Base-by-base conservation (phyloP, 2,888 invertebrate species). In the Chymomyza procnemis region DNA sequence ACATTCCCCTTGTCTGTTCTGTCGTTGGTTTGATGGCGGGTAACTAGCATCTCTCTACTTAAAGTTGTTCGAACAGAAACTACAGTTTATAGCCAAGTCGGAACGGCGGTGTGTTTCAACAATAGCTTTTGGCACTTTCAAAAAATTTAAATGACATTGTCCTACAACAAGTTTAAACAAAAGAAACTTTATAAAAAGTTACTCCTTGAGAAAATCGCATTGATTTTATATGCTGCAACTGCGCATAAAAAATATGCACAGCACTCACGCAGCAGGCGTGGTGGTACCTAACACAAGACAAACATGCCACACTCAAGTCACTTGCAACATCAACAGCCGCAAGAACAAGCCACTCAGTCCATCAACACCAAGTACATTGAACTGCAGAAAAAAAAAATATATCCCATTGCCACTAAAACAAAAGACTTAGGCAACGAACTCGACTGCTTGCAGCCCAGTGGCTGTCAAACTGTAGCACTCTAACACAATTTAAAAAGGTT, bases 391-490 rank as follows among this genome's bases (percentile, higher is more conserved):
- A 63, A 61, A 76, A 71, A 72, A 73, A 75, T 70, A 6, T 26
- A 26, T 74, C 66, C n/a, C n/a, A n/a, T n/a, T 66, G 64, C 68
- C 70, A 68, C 71, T 47, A 22, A 62, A 74, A 62, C 73, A 60
- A 76, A 86, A 71, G 73, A 86, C 76, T 86, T 79, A 76, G 71
- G 78, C 87, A 76, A 79, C 85, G 60, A 85, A 85, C 85, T 78
- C 61, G 79, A 75, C 71, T 62, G 67, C 52, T 71, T 62, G 67
- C 52, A 50, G 19, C 59, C 4, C 61, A 26, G 1, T 6, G 18
- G 19, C 14, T 16, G 26, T 54, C 9, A 74, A 80, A 80, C 73
- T 74, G 34, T 74, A 75, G 71, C 70, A 80, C 71, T 74, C 30
- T 74, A 75, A 72, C 67, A 80, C 72, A 82, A 73, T 75, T 80